Conservation (phyloP, 2,113 vertebrate species). For the Chitala chitala region DNA sequence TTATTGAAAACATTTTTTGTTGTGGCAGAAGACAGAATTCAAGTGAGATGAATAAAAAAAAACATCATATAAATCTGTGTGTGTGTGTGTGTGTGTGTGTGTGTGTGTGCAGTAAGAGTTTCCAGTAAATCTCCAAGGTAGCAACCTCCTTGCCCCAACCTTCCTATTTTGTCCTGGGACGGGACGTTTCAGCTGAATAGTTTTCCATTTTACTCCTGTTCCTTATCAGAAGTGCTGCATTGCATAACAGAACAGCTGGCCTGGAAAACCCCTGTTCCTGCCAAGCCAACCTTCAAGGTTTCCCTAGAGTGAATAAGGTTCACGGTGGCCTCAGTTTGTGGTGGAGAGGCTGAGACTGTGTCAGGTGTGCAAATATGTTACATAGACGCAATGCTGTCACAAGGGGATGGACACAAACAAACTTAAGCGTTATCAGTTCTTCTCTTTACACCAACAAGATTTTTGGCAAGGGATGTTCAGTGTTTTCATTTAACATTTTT, state of each 20-base stretch:
- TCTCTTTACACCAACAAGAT: neutral
- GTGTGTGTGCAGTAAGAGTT: neutral
- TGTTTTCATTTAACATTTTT: neutral
- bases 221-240: neutral
- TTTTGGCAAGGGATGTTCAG: neutral
- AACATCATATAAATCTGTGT: neutral
- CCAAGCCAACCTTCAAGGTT: too few relatives aligned
- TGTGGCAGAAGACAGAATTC: neutral
- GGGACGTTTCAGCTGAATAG: neutral
- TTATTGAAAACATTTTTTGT: neutral
- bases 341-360: neutral
- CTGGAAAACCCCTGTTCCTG: neutral
- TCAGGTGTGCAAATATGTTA: constrained; percentile 11
- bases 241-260: neutral
- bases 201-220: neutral
- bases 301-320: too few relatives aligned
- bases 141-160: neutral
- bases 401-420: neutral
- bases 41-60: neutral
- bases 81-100: neutral
- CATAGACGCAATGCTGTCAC: neutral
- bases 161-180: neutral
- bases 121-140: neutral
- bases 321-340: too few relatives aligned
- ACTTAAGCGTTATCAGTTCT: neutral